A percentile compares a stretch with the other conserved stretches of the same genome.
Evolutionary conservation across 1,140 invertebrate species (phyloP).

Genomic region (Conopomorpha cramerella): DNA sequence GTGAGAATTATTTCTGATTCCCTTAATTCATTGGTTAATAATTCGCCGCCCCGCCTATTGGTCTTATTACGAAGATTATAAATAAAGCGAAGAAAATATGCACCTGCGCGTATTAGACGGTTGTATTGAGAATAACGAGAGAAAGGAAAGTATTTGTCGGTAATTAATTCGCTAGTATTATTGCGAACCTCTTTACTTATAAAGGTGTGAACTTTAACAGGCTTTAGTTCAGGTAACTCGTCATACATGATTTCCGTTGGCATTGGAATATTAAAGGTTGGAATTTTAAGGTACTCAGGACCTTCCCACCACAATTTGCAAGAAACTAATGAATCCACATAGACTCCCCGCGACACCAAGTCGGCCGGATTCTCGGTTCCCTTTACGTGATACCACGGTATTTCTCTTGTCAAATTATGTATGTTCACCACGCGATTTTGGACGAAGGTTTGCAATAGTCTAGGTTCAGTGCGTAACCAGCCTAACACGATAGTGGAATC

Average conservation of each 20-base stretch:
- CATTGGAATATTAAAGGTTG: neutral
- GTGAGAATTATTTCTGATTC: neutral
- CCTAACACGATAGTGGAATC: constrained; percentile 9
- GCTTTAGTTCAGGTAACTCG: neutral
- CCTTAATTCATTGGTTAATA: neutral
- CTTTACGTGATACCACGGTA: constrained; percentile 24
- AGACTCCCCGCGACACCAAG: constrained; percentile 23
- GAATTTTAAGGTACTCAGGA: neutral
- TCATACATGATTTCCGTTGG: neutral
- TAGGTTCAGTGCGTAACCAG: constrained; percentile 10
- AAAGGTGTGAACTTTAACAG: neutral
- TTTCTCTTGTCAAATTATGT: constrained; percentile 8
- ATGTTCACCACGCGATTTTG: constrained; percentile 35
- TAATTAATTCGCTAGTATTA: neutral
- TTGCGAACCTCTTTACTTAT: neutral
- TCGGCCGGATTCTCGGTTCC: constrained; percentile 32
- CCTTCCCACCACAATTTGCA: constrained; percentile 2
- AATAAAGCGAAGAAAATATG: constrained; percentile 1
- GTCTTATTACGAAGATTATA: neutral
- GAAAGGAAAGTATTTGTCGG: constrained; percentile 1
- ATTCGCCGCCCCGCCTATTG: neutral
- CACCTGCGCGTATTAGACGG: neutral
- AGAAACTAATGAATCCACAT: neutral
- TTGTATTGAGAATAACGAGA: constrained; percentile 2
- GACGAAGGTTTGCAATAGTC: constrained; percentile 29